Percentiles rank a stretch among this genome's conserved stretches.
phyloP scores from a whole-genome alignment of 1,140 invertebrate genomes.

The Physella acuta region DNA sequence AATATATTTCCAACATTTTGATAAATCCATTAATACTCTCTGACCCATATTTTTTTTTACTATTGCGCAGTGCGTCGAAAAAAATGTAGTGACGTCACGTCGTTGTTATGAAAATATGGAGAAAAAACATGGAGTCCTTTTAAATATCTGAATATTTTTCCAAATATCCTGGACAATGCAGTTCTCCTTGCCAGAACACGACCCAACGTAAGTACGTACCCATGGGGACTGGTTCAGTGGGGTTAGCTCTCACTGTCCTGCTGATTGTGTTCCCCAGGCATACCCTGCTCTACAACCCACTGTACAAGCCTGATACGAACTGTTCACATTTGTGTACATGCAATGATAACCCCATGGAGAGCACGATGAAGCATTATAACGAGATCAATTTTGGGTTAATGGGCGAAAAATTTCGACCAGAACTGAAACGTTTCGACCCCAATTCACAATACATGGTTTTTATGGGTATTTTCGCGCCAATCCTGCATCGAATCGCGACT shows the following conservation, averaged over 20 bases:
- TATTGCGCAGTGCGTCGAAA: too few species aligned
- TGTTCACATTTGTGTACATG: constrained; percentile 11
- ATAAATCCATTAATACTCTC: too few species aligned
- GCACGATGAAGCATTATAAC: constrained; percentile 7
- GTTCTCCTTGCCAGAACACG: too few species aligned
- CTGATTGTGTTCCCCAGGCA: background rate
- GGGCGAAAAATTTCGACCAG: constrained; percentile 14
- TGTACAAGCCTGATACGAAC: constrained; percentile 8
- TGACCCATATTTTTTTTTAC: too few species aligned
- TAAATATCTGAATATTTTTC: too few species aligned
- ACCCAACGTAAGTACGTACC: constrained; percentile 8
- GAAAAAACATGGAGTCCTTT: too few species aligned
- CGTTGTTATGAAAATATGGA: too few species aligned
- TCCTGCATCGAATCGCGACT: background rate
- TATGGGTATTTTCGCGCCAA: constrained; percentile 2
- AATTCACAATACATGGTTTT: constrained; percentile 15
- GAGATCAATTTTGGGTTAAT: background rate
- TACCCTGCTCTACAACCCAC: background rate
- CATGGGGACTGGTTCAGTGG: background rate
- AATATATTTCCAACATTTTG: too few species aligned
- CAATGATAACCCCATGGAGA: constrained; percentile 2
- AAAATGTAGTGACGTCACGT: too few species aligned
- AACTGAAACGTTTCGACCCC: constrained; percentile 3
- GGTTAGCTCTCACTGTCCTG: background rate
- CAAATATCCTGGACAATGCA: too few species aligned